Base-by-base conservation (phyloP, 53 echinoderm and acorn worm species). In the Luidia sarsii region DNA sequence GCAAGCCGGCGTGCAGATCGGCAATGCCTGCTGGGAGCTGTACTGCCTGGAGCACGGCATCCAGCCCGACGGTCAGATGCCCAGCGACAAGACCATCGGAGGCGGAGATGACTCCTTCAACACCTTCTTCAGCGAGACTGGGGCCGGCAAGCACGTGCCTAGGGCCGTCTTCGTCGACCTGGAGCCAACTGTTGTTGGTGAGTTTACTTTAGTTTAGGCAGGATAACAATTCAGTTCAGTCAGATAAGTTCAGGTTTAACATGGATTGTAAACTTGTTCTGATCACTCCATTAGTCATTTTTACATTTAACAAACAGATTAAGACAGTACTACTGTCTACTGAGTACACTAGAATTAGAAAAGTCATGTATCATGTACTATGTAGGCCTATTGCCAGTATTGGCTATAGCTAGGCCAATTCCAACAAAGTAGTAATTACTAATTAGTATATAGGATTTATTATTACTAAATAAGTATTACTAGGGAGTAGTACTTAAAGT, bases 41-140 rank as follows among this genome's bases (percentile, higher is more conserved):
- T 91, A 91, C 87, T 91, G 91, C 67, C 80, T 91, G 87, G 91
- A 91, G 71, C 91, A 91, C 55, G 91, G 91, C 59, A 91, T 91
- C 87, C 91, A 91, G 51, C 74, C 79, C 45, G 91, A 91, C 61
- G 89, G 89, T 70, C 86, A 89, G 89, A 94, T 94, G 94, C 94
- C 94, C 55, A 92, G 89, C 53, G 94, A 94, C 59, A 86, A 89
- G 67, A 89, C 94, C 80, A 83, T 89, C 38, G 94, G 87, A 31
- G 81, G 81, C 20, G 81, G 87, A 11, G 81, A 70, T 5, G 87
- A 87, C 48, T 81, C 87, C 34, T 87, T 87, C 69, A 86, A 86
- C 48, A 86, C 86, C 67, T 86, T 86, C 86, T 86, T 86, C 50
- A 86, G 86, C 34, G 87, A 87, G 81, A 87, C 87, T 6, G 81